phyloP scores from a whole-genome alignment of 2,888 invertebrate genomes.

The Masnerella sp. region DNA sequence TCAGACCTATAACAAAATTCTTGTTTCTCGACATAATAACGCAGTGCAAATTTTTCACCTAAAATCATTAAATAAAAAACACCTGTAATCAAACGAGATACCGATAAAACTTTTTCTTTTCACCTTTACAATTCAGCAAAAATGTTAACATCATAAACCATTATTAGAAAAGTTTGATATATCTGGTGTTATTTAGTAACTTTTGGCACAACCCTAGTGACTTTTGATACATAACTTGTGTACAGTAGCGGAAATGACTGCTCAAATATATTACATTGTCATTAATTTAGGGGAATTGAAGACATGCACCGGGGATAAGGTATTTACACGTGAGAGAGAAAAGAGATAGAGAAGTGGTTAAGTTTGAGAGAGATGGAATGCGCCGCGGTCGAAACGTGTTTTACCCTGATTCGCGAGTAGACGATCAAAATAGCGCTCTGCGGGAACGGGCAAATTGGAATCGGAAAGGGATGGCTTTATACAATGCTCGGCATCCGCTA shows the following conservation, averaged over 20 bases:
- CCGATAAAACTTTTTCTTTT: no score
- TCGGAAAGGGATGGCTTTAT: conserved; percentile 35
- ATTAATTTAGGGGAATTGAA: conserved; percentile 10
- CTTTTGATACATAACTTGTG: no score
- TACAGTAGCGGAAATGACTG: background rate
- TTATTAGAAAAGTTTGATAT: no score
- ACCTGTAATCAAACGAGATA: no score
- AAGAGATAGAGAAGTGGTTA: conserved; percentile 26
- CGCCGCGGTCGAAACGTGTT: conserved; percentile 46
- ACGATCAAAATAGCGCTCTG: conserved; percentile 44
- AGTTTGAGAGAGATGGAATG: conserved; percentile 56
- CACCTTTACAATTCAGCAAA: no score
- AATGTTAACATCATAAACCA: no score
- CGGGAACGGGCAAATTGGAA: conserved; percentile 42
- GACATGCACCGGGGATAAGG: conserved; percentile 36
- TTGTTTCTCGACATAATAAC: no score
- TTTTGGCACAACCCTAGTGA: no score
- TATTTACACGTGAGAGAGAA: conserved; percentile 48
- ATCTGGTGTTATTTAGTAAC: no score
- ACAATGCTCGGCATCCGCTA: conserved; percentile 35
- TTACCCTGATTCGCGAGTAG: conserved; percentile 47
- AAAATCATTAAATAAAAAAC: no score
- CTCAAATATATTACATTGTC: background rate
- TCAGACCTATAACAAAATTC: no score
- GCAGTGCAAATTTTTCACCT: no score